Evolutionary conservation across 2,797 vertebrate species (phyloP), one percentile per base, ranked within the genome.

Genomic region (Lagocephalus sceleratus): DNA sequence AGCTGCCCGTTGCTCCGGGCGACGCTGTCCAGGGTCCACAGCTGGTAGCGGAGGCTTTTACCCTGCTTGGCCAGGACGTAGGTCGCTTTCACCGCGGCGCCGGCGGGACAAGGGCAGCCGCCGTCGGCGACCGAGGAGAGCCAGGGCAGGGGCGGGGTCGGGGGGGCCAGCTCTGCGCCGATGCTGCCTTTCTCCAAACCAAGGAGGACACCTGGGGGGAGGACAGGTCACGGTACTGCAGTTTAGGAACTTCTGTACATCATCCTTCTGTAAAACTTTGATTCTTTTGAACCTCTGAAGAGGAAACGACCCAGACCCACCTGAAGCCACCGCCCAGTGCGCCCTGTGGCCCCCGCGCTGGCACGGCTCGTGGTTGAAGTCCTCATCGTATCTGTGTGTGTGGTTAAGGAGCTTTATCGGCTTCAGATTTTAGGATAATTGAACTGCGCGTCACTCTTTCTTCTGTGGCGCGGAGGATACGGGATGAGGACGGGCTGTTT

Each of bases 281-380:
- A 14, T 14, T 35, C 11, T 14, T 35, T 35, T 2, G 17, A 16
- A 20, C 21, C 1, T 21, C 47, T 35, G 11, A 7, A 25, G 20
- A 47, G 3, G 22, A 15, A 5, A 44, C n/a, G 9, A 44, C 19
- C 19, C 6, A 3, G 38, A 74, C 83, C 55, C 56, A 96, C 95
- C 95, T 82, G 94, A 91, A 0, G 89, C 83, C 0, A 92, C 92
- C 0, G 94, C 95, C 95, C 95, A 97, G 79, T 97, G 94, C 0
- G 95, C 93, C 65, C 86, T 92, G 78, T 94, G 87, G 20, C 95
- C 95, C 0, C 56, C 70, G 42, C 87, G 89, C 67, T 79, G 81
- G 62, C 94, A 96, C 0, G 95, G 95, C 66, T 94, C 94, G 0
- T 96, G 94, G 82, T 97, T 97, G 76, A 85, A 94, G 72, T 97